A percentile compares a stretch with the other conserved stretches of the same genome.
Evolutionary conservation across 2,888 invertebrate genomes (phyloP).

Genomic region (Rhimphoctona megacephalus): DNA sequence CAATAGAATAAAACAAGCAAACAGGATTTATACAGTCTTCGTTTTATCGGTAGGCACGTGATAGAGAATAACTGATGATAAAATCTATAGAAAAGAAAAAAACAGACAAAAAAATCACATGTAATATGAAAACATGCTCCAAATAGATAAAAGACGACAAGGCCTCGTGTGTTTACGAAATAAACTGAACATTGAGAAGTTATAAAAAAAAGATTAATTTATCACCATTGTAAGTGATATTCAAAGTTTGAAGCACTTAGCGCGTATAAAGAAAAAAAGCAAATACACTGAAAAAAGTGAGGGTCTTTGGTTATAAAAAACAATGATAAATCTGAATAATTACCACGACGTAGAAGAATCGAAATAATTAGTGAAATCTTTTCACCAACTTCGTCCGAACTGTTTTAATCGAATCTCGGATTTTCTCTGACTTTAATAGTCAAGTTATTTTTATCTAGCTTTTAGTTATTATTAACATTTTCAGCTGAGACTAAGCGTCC

Average conservation of each 20-base stretch:
- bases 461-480: slow-evolving; percentile 40
- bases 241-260: not conserved
- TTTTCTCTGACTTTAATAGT: slow-evolving; percentile 14
- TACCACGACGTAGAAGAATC: not conserved
- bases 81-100: slow-evolving; percentile 18
- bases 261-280: not conserved
- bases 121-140: slow-evolving; percentile 36
- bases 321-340: not conserved
- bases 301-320: not conserved
- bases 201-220: not conserved
- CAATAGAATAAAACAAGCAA: slow-evolving; percentile 23
- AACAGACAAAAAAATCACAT: slow-evolving; percentile 3
- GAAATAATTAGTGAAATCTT: not conserved
- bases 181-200: slow-evolving; percentile 14
- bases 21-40: slow-evolving; percentile 37
- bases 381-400: slow-evolving; percentile 1
- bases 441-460: slow-evolving; percentile 39
- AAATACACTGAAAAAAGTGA: not conserved
- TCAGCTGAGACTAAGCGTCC: not conserved
- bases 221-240: not conserved
- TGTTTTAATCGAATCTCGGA: slow-evolving; percentile 18
- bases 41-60: slow-evolving; percentile 33
- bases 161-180: slow-evolving; percentile 47
- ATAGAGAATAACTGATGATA: slow-evolving; percentile 51
- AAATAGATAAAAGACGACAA: slow-evolving; percentile 62